phyloP scores from a whole-genome alignment of 2,113 vertebrate genomes.

The Zapornia atra region DNA sequence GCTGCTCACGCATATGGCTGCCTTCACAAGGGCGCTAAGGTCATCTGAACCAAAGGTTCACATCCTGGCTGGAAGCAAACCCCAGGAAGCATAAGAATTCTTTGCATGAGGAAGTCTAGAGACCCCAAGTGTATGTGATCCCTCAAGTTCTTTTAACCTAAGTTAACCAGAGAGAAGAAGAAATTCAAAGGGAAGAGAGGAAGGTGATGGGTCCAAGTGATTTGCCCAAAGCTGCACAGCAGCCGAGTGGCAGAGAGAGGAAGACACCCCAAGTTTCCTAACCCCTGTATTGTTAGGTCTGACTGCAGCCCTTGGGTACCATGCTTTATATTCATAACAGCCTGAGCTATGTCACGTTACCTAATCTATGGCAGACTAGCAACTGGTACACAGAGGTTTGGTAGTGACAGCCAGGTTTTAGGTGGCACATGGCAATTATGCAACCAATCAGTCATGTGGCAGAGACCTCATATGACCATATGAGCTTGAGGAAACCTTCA shows the following conservation, averaged over 20 bases:
- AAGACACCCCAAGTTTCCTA: neutral
- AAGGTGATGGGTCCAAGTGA: neutral
- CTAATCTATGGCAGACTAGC: neutral
- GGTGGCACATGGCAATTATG: neutral
- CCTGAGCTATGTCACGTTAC: neutral
- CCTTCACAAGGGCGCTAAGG: neutral
- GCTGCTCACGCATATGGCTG: neutral
- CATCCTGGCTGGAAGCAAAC: neutral
- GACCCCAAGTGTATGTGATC: neutral
- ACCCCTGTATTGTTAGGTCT: neutral
- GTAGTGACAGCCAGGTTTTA: neutral
- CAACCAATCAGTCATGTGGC: neutral
- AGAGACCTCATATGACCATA: neutral
- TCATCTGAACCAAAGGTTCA: neutral
- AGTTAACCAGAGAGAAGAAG: neutral
- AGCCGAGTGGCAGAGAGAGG: neutral
- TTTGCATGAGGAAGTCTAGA: neutral
- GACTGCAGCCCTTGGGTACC: neutral
- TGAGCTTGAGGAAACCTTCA: neutral
- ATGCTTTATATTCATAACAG: neutral
- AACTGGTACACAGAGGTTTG: neutral
- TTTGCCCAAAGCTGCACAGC: neutral
- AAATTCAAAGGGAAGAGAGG: neutral
- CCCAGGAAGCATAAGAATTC: neutral
- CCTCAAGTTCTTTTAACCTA: neutral